Percentiles rank a stretch among this genome's conserved stretches.
Evolutionary conservation across 37 sponge, comb jelly and placozoan species (phyloP).

Genomic region (Haliclona indistincta): DNA sequence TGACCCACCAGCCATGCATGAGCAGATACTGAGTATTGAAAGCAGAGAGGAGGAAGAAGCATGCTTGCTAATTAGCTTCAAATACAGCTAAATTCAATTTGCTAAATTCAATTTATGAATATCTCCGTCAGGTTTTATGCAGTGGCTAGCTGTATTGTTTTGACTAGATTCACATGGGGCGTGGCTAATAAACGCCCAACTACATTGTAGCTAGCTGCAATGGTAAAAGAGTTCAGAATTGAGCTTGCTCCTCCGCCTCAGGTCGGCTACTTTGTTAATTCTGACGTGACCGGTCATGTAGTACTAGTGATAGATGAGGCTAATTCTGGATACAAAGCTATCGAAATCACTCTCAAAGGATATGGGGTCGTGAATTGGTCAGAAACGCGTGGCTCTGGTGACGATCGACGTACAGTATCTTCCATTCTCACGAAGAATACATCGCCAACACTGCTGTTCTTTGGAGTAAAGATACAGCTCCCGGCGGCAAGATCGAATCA

Average conservation of each 20-base stretch:
- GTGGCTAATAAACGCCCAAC: no score
- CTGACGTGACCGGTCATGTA: conserved; percentile 33
- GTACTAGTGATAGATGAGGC: conserved; percentile 10
- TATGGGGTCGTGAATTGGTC: conserved; percentile 67
- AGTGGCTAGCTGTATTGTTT: no score
- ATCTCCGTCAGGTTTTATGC: no score
- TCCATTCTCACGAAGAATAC: conserved; percentile 27
- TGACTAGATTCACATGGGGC: no score
- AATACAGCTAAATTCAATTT: no score
- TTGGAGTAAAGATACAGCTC: conserved; percentile 24
- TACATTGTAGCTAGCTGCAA: neutral
- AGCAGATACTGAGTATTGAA: no score
- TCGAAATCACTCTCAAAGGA: conserved; percentile 45
- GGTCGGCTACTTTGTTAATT: conserved; percentile 30
- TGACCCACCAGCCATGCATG: no score
- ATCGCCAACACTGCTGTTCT: conserved; percentile 10
- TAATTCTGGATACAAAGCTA: conserved; percentile 25
- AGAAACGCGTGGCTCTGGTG: conserved; percentile 24
- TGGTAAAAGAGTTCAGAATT: neutral
- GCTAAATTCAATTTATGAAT: no score
- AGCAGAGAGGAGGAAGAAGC: no score
- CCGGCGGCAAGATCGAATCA: conserved; percentile 14
- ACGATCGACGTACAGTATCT: conserved; percentile 17
- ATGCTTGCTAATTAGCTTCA: no score
- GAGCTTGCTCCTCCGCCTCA: neutral